Base-by-base conservation (phyloP, 2,888 invertebrate genomes). In the Thelaira solivaga region DNA sequence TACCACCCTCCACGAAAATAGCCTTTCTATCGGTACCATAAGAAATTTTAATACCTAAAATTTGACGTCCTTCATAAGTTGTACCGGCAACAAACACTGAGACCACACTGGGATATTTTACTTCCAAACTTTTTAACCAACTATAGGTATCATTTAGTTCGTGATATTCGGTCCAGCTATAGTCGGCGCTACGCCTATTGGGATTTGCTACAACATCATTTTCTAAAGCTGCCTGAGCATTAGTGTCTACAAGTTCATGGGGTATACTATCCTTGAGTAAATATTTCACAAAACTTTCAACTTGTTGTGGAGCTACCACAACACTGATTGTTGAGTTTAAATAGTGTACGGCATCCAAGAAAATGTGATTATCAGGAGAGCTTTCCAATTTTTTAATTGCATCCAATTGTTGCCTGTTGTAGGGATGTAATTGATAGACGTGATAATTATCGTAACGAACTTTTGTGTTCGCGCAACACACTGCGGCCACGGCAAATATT, bases 1-100 rank as follows among this genome's bases (percentile, higher is more conserved):
- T 93, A 22, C 92, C 92, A 20, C 88, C 92, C 85, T 93, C 93
- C 76, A 92, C 86, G 64, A 92, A 91, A 61, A 92, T 87, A 1
- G n/a, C n/a, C n/a, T n/a, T n/a, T n/a, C n/a, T n/a, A n/a, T n/a
- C n/a, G n/a, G n/a, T 82, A n/a, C 88, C 87, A 68, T 90, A 89
- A 86, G 89, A 73, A 85, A 91, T 89, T 49, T 92, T 92, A 4
- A 93, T 86, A 0, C 93, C 93, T 45, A 91, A 86, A 80, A 93
- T 92, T 18, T 90, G 84, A n/a, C 93, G 90, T 0, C 91, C 91
- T 83, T 94, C 91, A 82, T 91, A 92, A 20, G 91, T 90, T 53
- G 86, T 86, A 26, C 92, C 93, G 71, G 88, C 90, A 24, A 87
- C 87, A 13, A 93, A 83, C 0, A 91, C 81, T 65, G 91, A 85